phyloP scores from a whole-genome alignment of 1,140 invertebrate genomes.

The Gonatopus flavifemur region DNA sequence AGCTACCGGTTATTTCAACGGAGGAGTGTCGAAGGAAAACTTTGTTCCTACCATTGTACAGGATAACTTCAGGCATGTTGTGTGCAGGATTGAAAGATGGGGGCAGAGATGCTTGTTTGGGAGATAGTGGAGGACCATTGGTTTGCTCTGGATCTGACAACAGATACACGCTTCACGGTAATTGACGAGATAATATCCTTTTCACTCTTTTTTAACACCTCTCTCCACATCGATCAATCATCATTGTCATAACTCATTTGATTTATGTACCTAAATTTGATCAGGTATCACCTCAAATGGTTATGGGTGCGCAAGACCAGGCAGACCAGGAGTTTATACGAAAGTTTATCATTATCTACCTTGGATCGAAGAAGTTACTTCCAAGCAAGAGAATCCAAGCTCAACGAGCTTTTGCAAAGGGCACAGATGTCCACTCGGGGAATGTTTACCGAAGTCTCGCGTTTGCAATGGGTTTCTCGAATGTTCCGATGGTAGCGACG shows the following conservation, averaged over 20 bases:
- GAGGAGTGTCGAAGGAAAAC: slow-evolving; percentile 78
- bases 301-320: slow-evolving; percentile 80
- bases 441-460: slow-evolving; percentile 70
- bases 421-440: slow-evolving; percentile 73
- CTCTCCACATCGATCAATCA: no score
- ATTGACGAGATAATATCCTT: no score
- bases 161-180: slow-evolving; percentile 50
- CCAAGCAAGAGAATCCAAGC: slow-evolving; percentile 43
- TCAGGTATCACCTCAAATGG: slow-evolving; percentile 84
- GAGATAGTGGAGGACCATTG: slow-evolving; percentile 68
- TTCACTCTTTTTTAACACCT: not conserved
- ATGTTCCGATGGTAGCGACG: slow-evolving; percentile 75
- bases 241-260: no score
- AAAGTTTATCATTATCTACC: slow-evolving; percentile 78
- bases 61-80: slow-evolving; percentile 68
- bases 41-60: slow-evolving; percentile 73
- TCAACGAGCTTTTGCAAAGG: slow-evolving; percentile 61
- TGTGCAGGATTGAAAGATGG: slow-evolving; percentile 68
- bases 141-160: slow-evolving; percentile 60
- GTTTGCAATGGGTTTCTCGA: slow-evolving; percentile 77
- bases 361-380: slow-evolving; percentile 70
- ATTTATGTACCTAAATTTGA: no score
- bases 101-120: slow-evolving; percentile 67
- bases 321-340: slow-evolving; percentile 85
- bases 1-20: slow-evolving; percentile 80